Evolutionary conservation across 2,113 vertebrate genomes (phyloP), one percentile per base, ranked within the genome.

Genomic region (Balaenoptera acutorostrata): DNA sequence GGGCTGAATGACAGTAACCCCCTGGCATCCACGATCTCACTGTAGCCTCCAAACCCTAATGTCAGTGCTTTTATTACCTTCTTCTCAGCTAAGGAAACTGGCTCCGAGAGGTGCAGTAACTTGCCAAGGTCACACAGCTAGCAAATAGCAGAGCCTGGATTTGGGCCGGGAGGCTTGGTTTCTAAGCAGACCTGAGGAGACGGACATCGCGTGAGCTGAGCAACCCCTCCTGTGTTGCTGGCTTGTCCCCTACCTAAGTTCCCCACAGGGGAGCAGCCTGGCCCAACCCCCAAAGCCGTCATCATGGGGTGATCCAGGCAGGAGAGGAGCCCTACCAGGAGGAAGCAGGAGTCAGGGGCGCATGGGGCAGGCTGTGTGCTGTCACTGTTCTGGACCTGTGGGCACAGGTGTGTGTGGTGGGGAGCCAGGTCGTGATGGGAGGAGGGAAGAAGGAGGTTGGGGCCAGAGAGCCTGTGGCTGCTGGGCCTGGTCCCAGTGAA

Each of bases 151-250:
- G 83, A 49, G 44, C 64, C 33, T 29, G n/a, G 41, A 21, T 59
- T 61, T 12, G 25, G 80, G 41, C 52, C 21, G 11, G 49, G 36
- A 41, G 41, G 25, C 29, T 49, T 81, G 29, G 66, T 14, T 95
- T 89, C 52, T 23, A 5, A 66, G 49, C 78, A 90, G 72, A 55
- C 57, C 55, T 66, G 88, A 74, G n/a, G 23, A 64, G 21, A 59
- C 0, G 0, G 31, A 49, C 20, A 8, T 8, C 2, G 1, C 3
- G 2, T 8, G 64, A 82, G 44, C 71, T 13, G 11, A 63, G 39
- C 49, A n/a, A 25, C 63, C 31, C 41, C 81, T 84, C 83, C 78
- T 11, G 1, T 49, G 85, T 61, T 49, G 8, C 57, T 81, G 27
- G n/a, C 39, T 8, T 39, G 6, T 52, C 66, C 15, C 7, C 11